Percentiles rank a stretch among this genome's conserved stretches.
phyloP scores from a whole-genome alignment of 2,113 vertebrate genomes.

The Ancistrus triradiatus region DNA sequence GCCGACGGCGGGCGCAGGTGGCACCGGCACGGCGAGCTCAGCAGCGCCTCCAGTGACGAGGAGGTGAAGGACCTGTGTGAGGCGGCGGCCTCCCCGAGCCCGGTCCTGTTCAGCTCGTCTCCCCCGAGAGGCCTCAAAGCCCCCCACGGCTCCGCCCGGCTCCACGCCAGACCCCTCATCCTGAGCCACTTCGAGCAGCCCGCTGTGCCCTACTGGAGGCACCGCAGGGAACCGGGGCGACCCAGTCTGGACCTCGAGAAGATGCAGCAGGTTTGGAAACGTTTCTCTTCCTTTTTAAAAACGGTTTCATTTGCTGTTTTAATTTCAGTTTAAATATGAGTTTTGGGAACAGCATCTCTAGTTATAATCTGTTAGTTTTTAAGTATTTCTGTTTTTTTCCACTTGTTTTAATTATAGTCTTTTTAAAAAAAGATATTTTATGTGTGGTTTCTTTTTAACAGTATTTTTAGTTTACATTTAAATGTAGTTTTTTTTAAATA shows the following conservation, averaged over 20 bases:
- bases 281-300: slow-evolving; percentile 1
- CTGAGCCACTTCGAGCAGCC: slow-evolving; percentile 78
- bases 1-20: slow-evolving; percentile 81
- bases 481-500: no score
- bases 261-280: slow-evolving; percentile 84
- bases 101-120: slow-evolving; percentile 84
- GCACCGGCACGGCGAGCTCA: slow-evolving; percentile 73
- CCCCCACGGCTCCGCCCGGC: slow-evolving; percentile 58
- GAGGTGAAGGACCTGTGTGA: slow-evolving; percentile 83
- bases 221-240: slow-evolving; percentile 75
- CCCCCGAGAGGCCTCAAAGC: slow-evolving; percentile 81
- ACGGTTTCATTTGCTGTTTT: no score
- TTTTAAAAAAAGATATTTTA: no score
- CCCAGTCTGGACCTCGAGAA: slow-evolving; percentile 90
- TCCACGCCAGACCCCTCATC: slow-evolving; percentile 74
- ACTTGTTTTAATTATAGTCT: no score
- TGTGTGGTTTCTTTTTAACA: no score
- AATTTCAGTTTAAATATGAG: no score
- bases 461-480: no score
- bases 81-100: slow-evolving; percentile 68
- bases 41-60: slow-evolving; percentile 84
- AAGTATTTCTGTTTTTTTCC: no score
- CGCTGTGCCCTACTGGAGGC: slow-evolving; percentile 78
- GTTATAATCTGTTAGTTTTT: no score
- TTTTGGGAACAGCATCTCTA: no score